Conservation (phyloP, 2,797 vertebrate genomes). For the Rachycentron canadum region DNA sequence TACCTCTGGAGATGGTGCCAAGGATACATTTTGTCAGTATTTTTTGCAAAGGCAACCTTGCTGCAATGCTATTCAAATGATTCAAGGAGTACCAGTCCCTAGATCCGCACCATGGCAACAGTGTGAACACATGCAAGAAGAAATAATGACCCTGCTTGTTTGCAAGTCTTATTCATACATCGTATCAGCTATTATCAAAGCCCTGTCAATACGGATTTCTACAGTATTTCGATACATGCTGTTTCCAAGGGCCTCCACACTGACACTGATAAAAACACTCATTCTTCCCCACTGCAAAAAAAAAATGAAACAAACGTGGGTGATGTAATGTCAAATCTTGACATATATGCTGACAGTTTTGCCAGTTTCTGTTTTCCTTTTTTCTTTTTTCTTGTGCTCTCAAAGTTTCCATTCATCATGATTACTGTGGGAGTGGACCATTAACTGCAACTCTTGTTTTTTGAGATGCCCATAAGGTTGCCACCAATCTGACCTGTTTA, state of each 20-base stretch:
- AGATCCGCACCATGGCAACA: conserved; percentile 8
- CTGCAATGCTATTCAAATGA: conserved; percentile 29
- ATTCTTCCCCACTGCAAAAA: background rate
- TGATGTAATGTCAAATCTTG: conserved; percentile 43
- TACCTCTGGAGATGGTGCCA: conserved; percentile 36
- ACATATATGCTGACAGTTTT: conserved; percentile 34
- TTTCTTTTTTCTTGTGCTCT: conserved; percentile 11
- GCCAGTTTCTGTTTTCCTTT: background rate
- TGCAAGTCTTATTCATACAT: conserved; percentile 26
- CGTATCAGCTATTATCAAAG: conserved; percentile 1
- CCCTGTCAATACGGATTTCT: conserved; percentile 1
- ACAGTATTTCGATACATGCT: conserved; percentile 7
- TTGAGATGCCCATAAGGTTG: conserved; percentile 56
- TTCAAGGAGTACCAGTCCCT: conserved; percentile 28
- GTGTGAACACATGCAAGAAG: conserved; percentile 10
- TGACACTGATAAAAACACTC: conserved; percentile 10
- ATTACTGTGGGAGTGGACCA: conserved; percentile 60
- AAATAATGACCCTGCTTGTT: conserved; percentile 32
- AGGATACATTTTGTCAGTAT: conserved; percentile 32
- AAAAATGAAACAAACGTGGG: conserved; percentile 25
- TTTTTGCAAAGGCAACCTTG: conserved; percentile 40
- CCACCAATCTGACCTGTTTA: conserved; percentile 76
- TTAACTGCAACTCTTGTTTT: conserved; percentile 56
- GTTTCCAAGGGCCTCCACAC: conserved; percentile 4
- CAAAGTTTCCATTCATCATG: conserved; percentile 67